Conservation (phyloP, 1,140 invertebrate species). For the Melanaphis sacchari region DNA sequence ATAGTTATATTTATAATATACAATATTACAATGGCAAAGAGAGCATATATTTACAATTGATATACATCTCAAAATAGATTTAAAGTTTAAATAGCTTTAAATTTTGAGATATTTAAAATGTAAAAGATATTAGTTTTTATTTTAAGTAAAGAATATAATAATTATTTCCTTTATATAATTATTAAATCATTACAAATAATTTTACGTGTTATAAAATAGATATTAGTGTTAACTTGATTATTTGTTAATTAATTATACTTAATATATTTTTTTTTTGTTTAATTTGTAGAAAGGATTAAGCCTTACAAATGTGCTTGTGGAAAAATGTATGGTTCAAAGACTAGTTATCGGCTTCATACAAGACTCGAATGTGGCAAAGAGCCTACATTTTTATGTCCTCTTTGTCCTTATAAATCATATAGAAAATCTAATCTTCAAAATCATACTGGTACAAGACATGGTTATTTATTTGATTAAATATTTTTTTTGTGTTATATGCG, state of each 20-base stretch:
- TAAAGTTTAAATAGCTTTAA: too few relatives aligned
- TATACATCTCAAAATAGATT: too few relatives aligned
- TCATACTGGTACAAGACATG: neutral
- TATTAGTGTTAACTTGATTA: neutral
- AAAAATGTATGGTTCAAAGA: conserved; percentile 41
- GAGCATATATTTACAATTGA: too few relatives aligned
- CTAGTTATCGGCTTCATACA: conserved; percentile 62
- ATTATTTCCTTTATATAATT: too few relatives aligned
- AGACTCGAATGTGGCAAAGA: conserved; percentile 64
- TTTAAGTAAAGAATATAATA: neutral
- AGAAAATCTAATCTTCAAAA: conserved; percentile 27
- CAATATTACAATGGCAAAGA: too few relatives aligned
- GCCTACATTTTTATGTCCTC: conserved; percentile 62
- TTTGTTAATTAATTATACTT: neutral
- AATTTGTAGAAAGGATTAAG: neutral
- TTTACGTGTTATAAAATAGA: neutral
- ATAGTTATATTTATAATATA: too few relatives aligned
- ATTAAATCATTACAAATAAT: neutral
- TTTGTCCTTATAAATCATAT: conserved; percentile 62
- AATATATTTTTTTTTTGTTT: neutral
- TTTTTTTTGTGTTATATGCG: neutral
- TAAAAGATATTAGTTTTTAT: neutral
- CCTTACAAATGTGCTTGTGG: conserved; percentile 54
- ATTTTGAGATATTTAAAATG: too few relatives aligned
- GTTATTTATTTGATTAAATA: neutral